A percentile compares a stretch with the other conserved stretches of the same genome.
Evolutionary conservation across 1,140 invertebrate genomes (phyloP).

Genomic region (Aradophagus sp.): DNA sequence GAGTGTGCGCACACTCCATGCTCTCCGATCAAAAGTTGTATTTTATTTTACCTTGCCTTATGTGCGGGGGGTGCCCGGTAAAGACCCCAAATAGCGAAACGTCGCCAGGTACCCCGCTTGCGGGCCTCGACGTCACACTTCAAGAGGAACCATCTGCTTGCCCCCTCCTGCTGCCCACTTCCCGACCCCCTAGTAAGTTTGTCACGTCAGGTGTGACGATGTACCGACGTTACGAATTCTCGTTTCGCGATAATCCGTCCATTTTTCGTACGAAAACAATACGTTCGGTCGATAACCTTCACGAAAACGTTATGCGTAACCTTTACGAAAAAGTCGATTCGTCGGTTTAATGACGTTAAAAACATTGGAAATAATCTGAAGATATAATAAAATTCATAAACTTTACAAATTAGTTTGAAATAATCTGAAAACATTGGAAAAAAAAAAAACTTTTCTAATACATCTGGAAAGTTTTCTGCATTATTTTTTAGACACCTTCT

Average conservation of each 20-base stretch:
- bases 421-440: too few species aligned
- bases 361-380: too few species aligned
- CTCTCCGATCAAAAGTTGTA: slow-evolving; percentile 66
- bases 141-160: slow-evolving; percentile 73
- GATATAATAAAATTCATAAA: too few species aligned
- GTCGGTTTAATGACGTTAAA: too few species aligned
- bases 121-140: slow-evolving; percentile 70
- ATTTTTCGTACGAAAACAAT: too few species aligned
- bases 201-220: slow-evolving; percentile 75
- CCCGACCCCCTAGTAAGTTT: slow-evolving; percentile 67
- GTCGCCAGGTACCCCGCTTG: slow-evolving; percentile 68
- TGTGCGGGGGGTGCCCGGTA: slow-evolving; percentile 61
- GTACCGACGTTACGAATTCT: slow-evolving; percentile 57
- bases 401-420: too few species aligned
- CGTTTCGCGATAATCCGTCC: slow-evolving; percentile 38
- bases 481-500: too few species aligned
- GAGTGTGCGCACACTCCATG: slow-evolving; percentile 59
- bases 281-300: too few species aligned
- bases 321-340: too few species aligned
- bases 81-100: slow-evolving; percentile 57
- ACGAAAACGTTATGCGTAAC: too few species aligned
- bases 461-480: too few species aligned
- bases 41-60: slow-evolving; percentile 71
- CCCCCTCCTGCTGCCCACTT: slow-evolving; percentile 43
- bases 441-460: too few species aligned